Evolutionary conservation across 1,140 invertebrate species (phyloP), one percentile per base, ranked within the genome.

Genomic region (Procambarus virginalis): DNA sequence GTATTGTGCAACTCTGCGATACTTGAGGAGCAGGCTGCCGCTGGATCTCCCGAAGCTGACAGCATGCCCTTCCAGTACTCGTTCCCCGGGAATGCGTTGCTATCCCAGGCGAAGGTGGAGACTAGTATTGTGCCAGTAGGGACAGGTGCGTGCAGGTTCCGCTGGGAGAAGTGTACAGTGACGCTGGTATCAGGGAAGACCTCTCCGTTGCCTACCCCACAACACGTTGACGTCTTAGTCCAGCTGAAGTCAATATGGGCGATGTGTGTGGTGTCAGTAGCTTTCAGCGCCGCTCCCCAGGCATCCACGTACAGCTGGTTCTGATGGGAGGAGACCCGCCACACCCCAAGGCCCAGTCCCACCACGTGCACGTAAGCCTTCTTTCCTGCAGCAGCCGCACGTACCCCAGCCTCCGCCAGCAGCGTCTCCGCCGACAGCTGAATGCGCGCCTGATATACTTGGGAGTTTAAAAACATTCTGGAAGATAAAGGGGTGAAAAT

Each of bases 71-170:
- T 92, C 94, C 93, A 94, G 92, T 93, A 94, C 93, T 94, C 94
- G 92, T 94, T 94, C 2, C 93, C 93, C 68, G 92, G 91, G 45
- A 92, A 51, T 2, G 96, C 94, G 92, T 96, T 96, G 4, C 95
- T 95, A 93, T 96, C 96, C 95, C 95, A 96, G 2, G 96, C 95
- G 92, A 96, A 96, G 1, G 95, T 96, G 12, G 96, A 95, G 6
- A 96, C 94, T 76, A 96, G 92, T 3, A 96, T 92, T 92, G 95
- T 96, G 49, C 94, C 95, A 12, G 48, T 60, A 81, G 93, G 91
- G 45, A 94, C 76, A 64, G 92, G 93, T 76, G 93, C 93, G 81
- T 94, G 93, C 0, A 93, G 93, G 78, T 93, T 93, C 68, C 93
- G 92, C 60, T 94, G 34, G n/a, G 94, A 93, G 82, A 94, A 94